Conservation (phyloP, 2,113 vertebrate genomes). For the Dicaeum eximium region DNA sequence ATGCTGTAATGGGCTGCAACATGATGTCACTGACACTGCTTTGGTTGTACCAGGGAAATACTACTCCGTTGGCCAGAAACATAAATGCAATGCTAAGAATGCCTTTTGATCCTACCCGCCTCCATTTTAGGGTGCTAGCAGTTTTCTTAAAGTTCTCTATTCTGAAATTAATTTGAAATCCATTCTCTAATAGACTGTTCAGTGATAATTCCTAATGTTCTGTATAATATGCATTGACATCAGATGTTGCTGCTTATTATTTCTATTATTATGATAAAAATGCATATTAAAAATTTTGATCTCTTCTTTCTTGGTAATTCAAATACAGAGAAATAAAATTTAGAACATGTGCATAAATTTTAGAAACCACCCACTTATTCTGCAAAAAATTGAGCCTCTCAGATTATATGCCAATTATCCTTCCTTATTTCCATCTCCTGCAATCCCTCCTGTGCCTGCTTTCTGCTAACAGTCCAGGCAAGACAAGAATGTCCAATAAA, state of each 20-base stretch:
- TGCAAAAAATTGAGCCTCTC: neutral
- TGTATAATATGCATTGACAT: neutral
- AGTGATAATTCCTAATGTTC: neutral
- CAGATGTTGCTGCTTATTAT: neutral
- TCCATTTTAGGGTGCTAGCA: neutral
- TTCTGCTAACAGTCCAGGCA: neutral
- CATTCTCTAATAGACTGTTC: neutral
- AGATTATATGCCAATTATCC: neutral
- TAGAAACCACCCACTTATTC: neutral
- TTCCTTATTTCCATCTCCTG: neutral
- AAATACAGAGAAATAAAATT: neutral
- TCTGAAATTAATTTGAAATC: slow-evolving; percentile 33
- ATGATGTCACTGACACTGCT: neutral
- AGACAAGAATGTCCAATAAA: neutral
- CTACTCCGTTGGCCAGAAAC: neutral
- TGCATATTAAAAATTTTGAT: neutral
- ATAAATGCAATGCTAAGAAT: neutral
- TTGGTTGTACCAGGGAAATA: neutral
- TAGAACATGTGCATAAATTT: neutral
- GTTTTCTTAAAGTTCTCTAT: neutral
- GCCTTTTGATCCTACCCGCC: neutral
- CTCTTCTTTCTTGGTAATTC: neutral
- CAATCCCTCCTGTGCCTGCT: neutral
- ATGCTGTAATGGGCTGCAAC: neutral
- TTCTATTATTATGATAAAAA: neutral